Conservation (phyloP, 2,888 invertebrate species). For the Drymonia ruficornis region DNA sequence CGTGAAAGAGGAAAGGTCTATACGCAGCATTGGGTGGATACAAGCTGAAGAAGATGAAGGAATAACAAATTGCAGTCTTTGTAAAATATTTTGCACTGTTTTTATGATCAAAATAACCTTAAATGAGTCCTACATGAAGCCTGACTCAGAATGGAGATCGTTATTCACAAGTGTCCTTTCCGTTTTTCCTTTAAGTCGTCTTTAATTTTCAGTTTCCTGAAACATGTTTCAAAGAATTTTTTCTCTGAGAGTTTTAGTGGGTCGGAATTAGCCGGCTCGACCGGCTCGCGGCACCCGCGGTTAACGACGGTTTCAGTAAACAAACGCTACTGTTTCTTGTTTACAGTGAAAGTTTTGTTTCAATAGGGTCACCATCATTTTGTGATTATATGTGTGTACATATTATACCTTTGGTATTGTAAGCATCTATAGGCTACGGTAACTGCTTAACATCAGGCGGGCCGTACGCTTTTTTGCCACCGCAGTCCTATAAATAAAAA, state of each 20-base stretch:
- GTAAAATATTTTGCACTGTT: no score
- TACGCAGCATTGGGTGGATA: no score
- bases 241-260: slow-evolving; percentile 30
- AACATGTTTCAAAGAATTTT: slow-evolving; percentile 18
- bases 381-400: background rate
- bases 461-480: no score
- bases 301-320: slow-evolving; percentile 59
- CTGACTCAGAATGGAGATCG: background rate
- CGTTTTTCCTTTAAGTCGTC: background rate
- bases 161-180: no score
- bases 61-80: no score
- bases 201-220: slow-evolving; percentile 10
- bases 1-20: no score
- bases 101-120: no score
- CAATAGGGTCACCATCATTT: slow-evolving; percentile 39
- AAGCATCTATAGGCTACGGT: no score
- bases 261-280: slow-evolving; percentile 24
- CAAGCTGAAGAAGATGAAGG: no score
- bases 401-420: no score
- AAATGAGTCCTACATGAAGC: background rate
- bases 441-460: no score
- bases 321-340: slow-evolving; percentile 51
- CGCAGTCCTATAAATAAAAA: no score
- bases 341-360: slow-evolving; percentile 54
- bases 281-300: slow-evolving; percentile 19